Evolutionary conservation across 2,797 vertebrate genomes (phyloP).

Genomic region (Leptodactylus fallax): DNA sequence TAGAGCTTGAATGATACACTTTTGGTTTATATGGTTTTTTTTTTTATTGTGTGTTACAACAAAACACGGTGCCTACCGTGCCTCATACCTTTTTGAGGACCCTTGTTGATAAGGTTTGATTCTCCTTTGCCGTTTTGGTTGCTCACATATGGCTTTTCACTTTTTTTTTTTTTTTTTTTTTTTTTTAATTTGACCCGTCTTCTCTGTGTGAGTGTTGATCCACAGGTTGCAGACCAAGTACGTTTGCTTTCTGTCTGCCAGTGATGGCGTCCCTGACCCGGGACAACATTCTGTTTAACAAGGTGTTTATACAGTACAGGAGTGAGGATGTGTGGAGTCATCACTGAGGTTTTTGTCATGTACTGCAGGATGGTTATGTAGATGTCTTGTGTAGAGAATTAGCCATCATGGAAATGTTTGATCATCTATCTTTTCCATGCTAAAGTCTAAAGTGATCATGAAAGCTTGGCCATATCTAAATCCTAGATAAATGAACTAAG

Average conservation of each 20-base stretch:
- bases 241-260: conserved; percentile 7
- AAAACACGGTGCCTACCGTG: too few relatives aligned
- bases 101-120: too few relatives aligned
- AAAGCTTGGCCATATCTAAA: not conserved
- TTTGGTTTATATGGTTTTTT: too few relatives aligned
- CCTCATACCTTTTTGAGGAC: too few relatives aligned
- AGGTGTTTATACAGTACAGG: not conserved
- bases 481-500: not conserved
- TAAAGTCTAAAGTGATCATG: not conserved
- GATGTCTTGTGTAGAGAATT: not conserved
- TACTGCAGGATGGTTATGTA: not conserved
- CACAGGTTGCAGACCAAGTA: not conserved
- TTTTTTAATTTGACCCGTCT: not conserved
- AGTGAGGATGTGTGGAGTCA: not conserved
- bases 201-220: not conserved
- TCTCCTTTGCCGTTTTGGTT: too few relatives aligned
- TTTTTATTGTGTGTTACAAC: too few relatives aligned
- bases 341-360: not conserved
- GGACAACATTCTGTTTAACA: not conserved
- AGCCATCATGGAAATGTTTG: not conserved
- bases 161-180: too few relatives aligned
- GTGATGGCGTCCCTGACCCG: not conserved
- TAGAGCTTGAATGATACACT: too few relatives aligned
- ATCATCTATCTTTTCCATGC: not conserved
- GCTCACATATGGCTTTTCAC: too few relatives aligned